phyloP scores from a whole-genome alignment of 2,888 invertebrate genomes.

The Rhagophthalmus giganteus region DNA sequence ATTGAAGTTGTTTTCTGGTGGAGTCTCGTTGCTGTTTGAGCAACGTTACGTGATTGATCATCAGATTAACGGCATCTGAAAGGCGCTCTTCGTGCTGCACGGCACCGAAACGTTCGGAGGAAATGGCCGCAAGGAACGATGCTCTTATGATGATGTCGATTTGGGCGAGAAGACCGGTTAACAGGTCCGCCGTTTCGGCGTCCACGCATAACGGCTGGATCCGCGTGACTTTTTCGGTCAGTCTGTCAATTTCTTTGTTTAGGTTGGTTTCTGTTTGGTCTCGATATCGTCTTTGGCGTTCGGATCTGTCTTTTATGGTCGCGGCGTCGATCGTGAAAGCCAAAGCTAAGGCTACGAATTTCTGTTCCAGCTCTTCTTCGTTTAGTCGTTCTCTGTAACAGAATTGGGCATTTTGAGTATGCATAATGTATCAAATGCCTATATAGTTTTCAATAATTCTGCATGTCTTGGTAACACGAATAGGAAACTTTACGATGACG shows the following conservation, averaged over 20 bases:
- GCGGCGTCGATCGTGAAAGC: slow-evolving; percentile 64
- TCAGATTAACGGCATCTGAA: slow-evolving; percentile 60
- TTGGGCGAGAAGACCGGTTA: slow-evolving; percentile 58
- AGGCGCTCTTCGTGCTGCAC: slow-evolving; percentile 63
- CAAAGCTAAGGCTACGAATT: slow-evolving; percentile 60
- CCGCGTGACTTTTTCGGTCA: slow-evolving; percentile 49
- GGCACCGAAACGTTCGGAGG: slow-evolving; percentile 58
- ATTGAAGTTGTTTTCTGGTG: slow-evolving; percentile 61
- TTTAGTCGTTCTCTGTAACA: slow-evolving; percentile 48
- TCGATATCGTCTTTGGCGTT: slow-evolving; percentile 60
- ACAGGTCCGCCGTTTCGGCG: slow-evolving; percentile 58
- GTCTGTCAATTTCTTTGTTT: slow-evolving; percentile 57
- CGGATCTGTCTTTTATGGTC: slow-evolving; percentile 60
- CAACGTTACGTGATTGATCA: slow-evolving; percentile 63
- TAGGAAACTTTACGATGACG: too few relatives aligned
- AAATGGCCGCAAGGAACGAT: slow-evolving; percentile 46
- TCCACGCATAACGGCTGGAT: slow-evolving; percentile 58
- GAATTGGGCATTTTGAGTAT: not conserved
- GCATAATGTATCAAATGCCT: too few relatives aligned
- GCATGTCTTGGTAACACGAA: too few relatives aligned
- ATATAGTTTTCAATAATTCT: too few relatives aligned
- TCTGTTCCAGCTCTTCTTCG: slow-evolving; percentile 58
- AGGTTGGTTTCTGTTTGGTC: slow-evolving; percentile 64
- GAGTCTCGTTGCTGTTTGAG: slow-evolving; percentile 60
- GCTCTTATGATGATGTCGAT: slow-evolving; percentile 51